These are phyloP conservation scores for Diarsia brunnea DNA, from an alignment of 2,888 invertebrate genomes.

Conservation along the genomic window DNA sequence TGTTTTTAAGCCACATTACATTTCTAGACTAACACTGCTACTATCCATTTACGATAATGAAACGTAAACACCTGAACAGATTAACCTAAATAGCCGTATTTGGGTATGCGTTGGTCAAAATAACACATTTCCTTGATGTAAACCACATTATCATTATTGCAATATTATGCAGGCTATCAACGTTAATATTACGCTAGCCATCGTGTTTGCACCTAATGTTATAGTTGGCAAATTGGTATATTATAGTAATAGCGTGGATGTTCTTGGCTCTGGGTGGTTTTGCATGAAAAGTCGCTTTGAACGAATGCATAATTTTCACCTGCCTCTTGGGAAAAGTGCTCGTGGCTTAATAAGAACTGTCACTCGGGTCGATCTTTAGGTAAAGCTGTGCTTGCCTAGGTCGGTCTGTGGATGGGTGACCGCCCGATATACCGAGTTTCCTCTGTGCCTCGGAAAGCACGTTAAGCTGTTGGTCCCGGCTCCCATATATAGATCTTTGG, in stretches of 20 bases:
- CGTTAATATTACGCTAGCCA: slow-evolving; percentile 7
- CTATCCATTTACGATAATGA: slow-evolving; percentile 19
- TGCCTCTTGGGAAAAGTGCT: neutral
- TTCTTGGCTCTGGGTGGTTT: neutral
- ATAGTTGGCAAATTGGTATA: slow-evolving; percentile 14
- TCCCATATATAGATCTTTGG: no score
- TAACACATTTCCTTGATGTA: slow-evolving; percentile 30
- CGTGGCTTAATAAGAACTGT: no score
- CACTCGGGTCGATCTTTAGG: no score
- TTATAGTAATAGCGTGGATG: neutral
- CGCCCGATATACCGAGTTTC: no score
- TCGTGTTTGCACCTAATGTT: slow-evolving; percentile 33
- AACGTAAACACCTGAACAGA: slow-evolving; percentile 20
- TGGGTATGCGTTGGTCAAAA: neutral
- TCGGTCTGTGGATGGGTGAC: no score
- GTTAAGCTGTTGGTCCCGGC: no score
- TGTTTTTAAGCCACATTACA: no score
- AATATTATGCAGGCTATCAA: slow-evolving; percentile 42
- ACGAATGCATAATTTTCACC: neutral
- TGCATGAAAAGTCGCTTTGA: neutral
- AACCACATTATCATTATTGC: slow-evolving; percentile 33
- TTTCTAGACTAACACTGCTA: no score
- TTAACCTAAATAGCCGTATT: slow-evolving; percentile 40
- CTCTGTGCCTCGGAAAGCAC: no score
- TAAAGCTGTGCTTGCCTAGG: no score